Conservation (phyloP, 2,797 vertebrate species). For the Microcaecilia unicolor region DNA sequence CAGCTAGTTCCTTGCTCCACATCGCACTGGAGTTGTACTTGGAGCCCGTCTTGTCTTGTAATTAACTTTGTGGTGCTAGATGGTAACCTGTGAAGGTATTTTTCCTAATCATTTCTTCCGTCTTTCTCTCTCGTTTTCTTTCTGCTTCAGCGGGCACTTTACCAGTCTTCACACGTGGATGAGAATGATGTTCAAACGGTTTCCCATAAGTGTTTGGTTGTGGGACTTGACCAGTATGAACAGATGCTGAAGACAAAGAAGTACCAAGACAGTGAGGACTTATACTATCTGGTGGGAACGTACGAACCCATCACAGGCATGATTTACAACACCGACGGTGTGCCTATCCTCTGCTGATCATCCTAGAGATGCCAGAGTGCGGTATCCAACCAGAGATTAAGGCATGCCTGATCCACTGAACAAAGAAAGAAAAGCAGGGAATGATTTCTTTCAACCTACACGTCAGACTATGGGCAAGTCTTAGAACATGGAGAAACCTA, state of each 20-base stretch:
- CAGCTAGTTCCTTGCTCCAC: no score
- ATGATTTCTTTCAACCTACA: no score
- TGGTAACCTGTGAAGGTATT: no score
- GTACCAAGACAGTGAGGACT: slow-evolving; percentile 94
- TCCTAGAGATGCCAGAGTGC: not conserved
- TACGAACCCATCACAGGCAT: slow-evolving; percentile 98
- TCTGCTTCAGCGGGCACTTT: slow-evolving; percentile 76
- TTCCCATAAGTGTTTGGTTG: slow-evolving; percentile 97
- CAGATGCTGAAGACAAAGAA: slow-evolving; percentile 95
- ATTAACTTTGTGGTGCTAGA: no score
- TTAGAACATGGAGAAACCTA: no score
- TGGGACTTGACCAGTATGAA: slow-evolving; percentile 91
- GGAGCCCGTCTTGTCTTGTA: no score
- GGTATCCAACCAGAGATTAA: no score
- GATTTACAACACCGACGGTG: slow-evolving; percentile 96
- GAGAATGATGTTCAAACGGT: slow-evolving; percentile 98
- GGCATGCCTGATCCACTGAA: not conserved
- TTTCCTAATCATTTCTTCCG: not conserved
- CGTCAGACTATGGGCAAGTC: no score
- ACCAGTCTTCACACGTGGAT: slow-evolving; percentile 96
- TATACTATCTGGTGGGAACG: slow-evolving; percentile 96
- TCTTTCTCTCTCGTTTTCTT: not conserved
- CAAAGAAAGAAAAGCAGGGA: no score
- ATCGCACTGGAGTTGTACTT: no score
- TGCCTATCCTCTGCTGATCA: slow-evolving; percentile 87